Evolutionary conservation across 2,888 invertebrate genomes (phyloP).

Genomic region (Chelonus formosanus): DNA sequence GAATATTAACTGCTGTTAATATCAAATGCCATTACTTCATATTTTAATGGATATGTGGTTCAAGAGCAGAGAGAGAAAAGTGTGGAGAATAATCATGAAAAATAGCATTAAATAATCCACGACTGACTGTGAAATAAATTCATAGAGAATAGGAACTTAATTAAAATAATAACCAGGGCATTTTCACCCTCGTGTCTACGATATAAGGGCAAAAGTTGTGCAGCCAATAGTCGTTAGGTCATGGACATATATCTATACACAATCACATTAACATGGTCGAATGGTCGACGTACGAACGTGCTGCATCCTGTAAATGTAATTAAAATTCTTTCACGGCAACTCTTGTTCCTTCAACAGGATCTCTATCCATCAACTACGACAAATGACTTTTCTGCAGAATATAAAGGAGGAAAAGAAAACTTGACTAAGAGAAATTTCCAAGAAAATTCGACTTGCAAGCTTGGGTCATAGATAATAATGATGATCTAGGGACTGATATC

Average conservation of each 20-base stretch:
- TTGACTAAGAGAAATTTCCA: conserved; percentile 7
- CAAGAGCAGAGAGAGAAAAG: background rate
- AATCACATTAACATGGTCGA: conserved; percentile 22
- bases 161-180: conserved; percentile 40
- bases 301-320: conserved; percentile 21
- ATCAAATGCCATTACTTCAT: too few relatives aligned
- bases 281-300: conserved; percentile 25
- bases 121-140: conserved; percentile 33
- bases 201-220: background rate
- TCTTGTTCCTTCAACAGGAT: background rate
- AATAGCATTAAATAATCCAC: conserved; percentile 38
- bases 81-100: conserved; percentile 8
- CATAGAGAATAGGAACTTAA: conserved; percentile 37
- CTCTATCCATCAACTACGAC: conserved; percentile 1
- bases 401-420: background rate
- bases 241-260: conserved; percentile 16
- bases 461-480: conserved; percentile 10
- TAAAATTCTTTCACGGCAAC: conserved; percentile 33
- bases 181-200: too few relatives aligned
- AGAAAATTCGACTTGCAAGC: conserved; percentile 15
- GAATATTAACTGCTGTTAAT: too few relatives aligned
- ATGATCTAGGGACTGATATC: background rate
- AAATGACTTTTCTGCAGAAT: background rate
- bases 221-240: conserved; percentile 12
- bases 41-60: background rate